Evolutionary conservation across 2,797 vertebrate species (phyloP), one percentile per base, ranked within the genome.

Genomic region (Jordanella pulchra): DNA sequence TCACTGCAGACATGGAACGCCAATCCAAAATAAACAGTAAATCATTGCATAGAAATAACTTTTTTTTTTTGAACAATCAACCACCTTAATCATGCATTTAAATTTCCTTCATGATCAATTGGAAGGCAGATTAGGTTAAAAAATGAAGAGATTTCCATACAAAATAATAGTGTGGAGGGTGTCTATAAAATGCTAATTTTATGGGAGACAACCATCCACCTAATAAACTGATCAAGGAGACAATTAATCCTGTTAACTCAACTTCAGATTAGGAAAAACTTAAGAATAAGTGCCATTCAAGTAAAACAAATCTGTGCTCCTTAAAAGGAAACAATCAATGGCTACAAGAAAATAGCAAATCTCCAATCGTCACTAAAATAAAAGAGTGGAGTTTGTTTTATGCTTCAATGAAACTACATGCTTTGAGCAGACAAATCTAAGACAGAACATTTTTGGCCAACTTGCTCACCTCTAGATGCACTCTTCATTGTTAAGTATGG

Each of bases 1-100:
- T 71, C 61, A 63, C 35, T n/a, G 47, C 32, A 67, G 76, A 84
- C 80, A 71, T 82, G 78, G 51, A 39, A 54, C 69, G n/a, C 35
- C 44, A 51, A 77, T 81, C 51, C 73, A 76, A 25, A 60, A 32
- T 44, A 47, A 53, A 65, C 50, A 83, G 72, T 7, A 78, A 69
- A 15, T 47, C 55, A 70, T 0, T 28, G 7, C 39, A 28, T 35
- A 67, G 32, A 67, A 71, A 83, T 77, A 2, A 78, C 64, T 3
- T 54, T 73, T 76, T 61, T 77, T 25, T 18, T 18, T 47, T 14
- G n/a, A 66, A 35, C 3, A 9, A 60, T 15, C 3, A 35, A 23
- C 69, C 14, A 69, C 47, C n/a, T 18, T 18, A 58, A 21, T 56
- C 42, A 58, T 18, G 7, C 23, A 66, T 47, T 50, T 51, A n/a